Conservation (phyloP, 2,888 invertebrate genomes). For the Cosmia pyralina region DNA sequence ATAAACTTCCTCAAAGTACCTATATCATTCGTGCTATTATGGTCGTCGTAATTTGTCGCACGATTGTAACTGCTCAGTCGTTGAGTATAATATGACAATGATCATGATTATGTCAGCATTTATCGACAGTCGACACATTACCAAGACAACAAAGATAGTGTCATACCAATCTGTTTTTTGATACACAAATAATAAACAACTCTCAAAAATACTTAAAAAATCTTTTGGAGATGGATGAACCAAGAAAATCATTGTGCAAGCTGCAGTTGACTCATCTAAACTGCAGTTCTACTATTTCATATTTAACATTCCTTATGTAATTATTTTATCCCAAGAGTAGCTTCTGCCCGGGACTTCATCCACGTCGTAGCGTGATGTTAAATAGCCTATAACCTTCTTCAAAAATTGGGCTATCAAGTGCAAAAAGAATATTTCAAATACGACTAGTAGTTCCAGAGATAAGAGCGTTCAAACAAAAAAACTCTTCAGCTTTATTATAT, state of each 20-base stretch:
- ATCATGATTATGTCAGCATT: not conserved
- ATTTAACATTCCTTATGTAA: conserved; percentile 11
- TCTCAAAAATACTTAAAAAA: not conserved
- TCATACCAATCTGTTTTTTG: not conserved
- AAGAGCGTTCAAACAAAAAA: too few relatives aligned
- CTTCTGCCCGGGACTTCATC: too few relatives aligned
- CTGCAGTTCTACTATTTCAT: not conserved
- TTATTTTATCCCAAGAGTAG: not conserved
- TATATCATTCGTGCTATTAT: too few relatives aligned
- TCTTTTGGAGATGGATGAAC: not conserved
- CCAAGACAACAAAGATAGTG: not conserved
- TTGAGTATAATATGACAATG: not conserved
- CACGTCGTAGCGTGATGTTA: too few relatives aligned
- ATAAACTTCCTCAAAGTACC: too few relatives aligned
- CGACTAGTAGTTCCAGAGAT: too few relatives aligned
- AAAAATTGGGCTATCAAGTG: too few relatives aligned
- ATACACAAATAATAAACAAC: not conserved
- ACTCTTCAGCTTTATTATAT: too few relatives aligned
- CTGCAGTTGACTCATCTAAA: not conserved
- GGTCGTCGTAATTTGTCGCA: conserved; percentile 4
- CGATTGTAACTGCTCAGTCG: not conserved
- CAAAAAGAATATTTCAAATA: too few relatives aligned
- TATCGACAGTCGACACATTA: not conserved
- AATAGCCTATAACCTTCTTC: too few relatives aligned
- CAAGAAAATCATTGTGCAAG: not conserved